Percentiles rank a stretch among this genome's conserved stretches.
Conservation (phyloP, 2,113 vertebrate genomes). For the Xyrauchen texanus region DNA sequence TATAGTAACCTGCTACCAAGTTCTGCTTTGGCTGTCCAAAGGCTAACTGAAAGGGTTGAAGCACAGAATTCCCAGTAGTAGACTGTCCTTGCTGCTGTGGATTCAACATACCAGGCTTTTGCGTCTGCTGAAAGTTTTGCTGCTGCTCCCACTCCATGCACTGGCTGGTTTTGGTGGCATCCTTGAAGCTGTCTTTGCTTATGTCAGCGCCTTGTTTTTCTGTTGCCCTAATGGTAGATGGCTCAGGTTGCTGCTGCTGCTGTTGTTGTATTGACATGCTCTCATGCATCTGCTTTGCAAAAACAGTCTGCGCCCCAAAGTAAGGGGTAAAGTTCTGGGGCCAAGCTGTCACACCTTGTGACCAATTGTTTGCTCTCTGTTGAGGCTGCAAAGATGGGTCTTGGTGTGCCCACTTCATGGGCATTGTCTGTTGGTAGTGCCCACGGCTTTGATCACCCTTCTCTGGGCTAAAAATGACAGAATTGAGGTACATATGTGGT, state of each 20-base stretch:
- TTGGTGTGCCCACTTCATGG: conserved; percentile 81
- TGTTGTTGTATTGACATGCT: conserved; percentile 62
- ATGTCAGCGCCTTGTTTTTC: conserved; percentile 75
- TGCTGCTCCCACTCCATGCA: conserved; percentile 78
- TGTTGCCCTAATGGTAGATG: conserved; percentile 70
- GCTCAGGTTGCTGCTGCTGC: conserved; percentile 60
- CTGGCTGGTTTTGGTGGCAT: conserved; percentile 68
- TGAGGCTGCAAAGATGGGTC: conserved; percentile 72
- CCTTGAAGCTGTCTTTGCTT: conserved; percentile 78
- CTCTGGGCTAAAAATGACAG: conserved; percentile 87
- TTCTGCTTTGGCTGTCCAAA: conserved; percentile 92
- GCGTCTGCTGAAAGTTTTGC: conserved; percentile 74
- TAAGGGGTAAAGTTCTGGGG: conserved; percentile 78
- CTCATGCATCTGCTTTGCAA: conserved; percentile 71
- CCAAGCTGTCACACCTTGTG: conserved; percentile 79
- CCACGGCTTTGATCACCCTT: conserved; percentile 84
- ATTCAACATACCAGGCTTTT: conserved; percentile 72
- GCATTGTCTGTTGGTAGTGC: conserved; percentile 84
- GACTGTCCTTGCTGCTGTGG: conserved; percentile 64
- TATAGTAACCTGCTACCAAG: conserved; percentile 79
- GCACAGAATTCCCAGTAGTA: conserved; percentile 73
- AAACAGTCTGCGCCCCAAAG: conserved; percentile 76
- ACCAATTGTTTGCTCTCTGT: conserved; percentile 81
- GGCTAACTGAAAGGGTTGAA: conserved; percentile 94
- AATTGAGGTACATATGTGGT: conserved; percentile 81